Evolutionary conservation across 2,797 vertebrate genomes (phyloP), one percentile per base, ranked within the genome.

Genomic region (Phaenicophaeus curvirostris): DNA sequence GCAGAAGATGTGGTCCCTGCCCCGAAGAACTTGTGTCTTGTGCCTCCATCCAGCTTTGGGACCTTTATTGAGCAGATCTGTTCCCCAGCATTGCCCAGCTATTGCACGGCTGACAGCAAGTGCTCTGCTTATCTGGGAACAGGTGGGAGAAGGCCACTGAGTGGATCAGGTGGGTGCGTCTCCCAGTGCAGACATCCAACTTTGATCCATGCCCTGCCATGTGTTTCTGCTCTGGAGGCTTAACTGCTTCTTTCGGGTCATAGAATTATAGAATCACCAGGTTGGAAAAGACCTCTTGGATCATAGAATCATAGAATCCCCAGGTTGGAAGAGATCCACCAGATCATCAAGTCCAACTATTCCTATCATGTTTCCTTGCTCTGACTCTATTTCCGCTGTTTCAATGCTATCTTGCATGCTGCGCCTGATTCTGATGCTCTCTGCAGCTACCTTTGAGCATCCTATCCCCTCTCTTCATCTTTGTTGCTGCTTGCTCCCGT

Each of bases 401-500:
- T 35, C 3, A 1, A 3, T 15, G 25, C 21, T 48, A 16, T 20
- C 15, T 57, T 44, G 51, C 30, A 51, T 72, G 24, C 69, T 79
- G 42, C 4, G 0, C 31, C 46, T 2, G 0, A 15, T 63, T 78
- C 33, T 1, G 9, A 55, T 2, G 0, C 4, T 23, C 19, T 19
- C 66, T 69, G 33, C 62, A 77, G 59, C 50, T 46, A 31, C 37
- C 19, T 79, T 72, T 41, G 50, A 76, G 44, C 27, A 71, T 59
- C 54, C 21, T 8, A 24, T 30, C 25, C 31, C 10, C 19, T 80
- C n/a, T 63, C 42, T 55, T 61, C 48, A 31, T 31, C 65, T 54
- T 65, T 24, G 27, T 15, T 48, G 46, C 55, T 68, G 27, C 27
- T 76, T 51, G 37, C 41, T 69, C 28, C n/a, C 5, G 0, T n/a